Conservation (phyloP, 2,797 vertebrate species). For the Cynopterus sphinx region DNA sequence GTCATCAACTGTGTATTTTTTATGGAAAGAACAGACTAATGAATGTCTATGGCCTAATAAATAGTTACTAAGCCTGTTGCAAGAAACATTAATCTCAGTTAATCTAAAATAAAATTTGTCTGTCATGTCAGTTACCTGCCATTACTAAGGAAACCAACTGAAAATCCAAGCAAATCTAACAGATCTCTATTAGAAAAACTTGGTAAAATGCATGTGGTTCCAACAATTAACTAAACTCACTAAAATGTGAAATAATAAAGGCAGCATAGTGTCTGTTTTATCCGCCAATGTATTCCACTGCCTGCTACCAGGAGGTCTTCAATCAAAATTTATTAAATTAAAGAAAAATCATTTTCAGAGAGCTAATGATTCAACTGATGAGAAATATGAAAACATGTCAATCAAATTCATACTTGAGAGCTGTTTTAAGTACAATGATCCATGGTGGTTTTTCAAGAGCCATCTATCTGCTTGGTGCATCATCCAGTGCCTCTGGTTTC, state of each 20-base stretch:
- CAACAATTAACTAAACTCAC: background rate
- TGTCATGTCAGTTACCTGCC: background rate
- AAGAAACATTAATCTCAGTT: background rate
- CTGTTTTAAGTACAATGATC: background rate
- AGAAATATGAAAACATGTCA: background rate
- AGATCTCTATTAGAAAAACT: background rate
- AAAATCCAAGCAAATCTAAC: constrained; percentile 25
- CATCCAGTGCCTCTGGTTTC: background rate
- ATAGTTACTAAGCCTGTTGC: background rate
- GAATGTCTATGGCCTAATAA: background rate
- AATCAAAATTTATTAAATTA: background rate
- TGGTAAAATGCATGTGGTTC: background rate
- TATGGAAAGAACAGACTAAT: background rate
- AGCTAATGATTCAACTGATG: background rate
- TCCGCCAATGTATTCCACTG: background rate
- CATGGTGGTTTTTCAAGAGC: background rate
- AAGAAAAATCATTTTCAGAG: background rate
- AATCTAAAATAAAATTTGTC: background rate
- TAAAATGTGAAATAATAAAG: background rate
- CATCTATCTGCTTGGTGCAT: background rate
- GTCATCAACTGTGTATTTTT: background rate
- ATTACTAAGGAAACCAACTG: background rate
- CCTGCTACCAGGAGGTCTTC: background rate
- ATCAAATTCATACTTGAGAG: background rate
- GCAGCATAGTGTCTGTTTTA: background rate